Percentiles rank a stretch among this genome's conserved stretches.
Evolutionary conservation across 1,140 invertebrate species (phyloP).

Genomic region (Laupala kohalensis): DNA sequence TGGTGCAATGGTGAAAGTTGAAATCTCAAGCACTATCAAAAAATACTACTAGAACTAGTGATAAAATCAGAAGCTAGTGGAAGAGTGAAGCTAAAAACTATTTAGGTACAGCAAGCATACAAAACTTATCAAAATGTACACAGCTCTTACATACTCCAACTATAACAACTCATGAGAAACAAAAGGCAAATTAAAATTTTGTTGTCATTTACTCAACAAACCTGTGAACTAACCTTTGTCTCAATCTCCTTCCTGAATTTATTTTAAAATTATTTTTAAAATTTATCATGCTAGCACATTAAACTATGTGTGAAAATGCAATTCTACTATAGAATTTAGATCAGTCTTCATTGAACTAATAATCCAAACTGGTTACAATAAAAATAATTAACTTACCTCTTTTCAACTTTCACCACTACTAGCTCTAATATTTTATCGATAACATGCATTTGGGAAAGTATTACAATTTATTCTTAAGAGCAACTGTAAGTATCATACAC

Average conservation of each 20-base stretch:
- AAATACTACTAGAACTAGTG: background rate
- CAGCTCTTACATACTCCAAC: no score
- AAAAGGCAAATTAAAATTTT: background rate
- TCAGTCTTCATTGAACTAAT: background rate
- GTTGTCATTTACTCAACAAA: background rate
- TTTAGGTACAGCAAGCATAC: background rate
- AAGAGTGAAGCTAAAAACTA: background rate
- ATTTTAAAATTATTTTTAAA: background rate
- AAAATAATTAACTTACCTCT: constrained; percentile 15
- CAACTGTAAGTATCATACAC: no score
- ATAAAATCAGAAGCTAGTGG: background rate
- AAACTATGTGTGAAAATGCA: background rate
- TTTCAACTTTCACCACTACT: constrained; percentile 17
- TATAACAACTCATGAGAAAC: background rate
- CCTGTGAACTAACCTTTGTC: background rate
- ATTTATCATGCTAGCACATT: background rate
- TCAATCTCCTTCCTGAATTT: background rate
- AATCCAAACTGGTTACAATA: background rate
- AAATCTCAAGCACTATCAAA: constrained; percentile 3
- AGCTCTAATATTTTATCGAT: background rate
- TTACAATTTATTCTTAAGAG: no score
- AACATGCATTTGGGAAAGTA: no score
- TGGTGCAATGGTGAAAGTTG: constrained; percentile 14
- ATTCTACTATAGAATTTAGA: background rate
- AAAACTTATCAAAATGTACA: background rate